These are phyloP conservation scores for Tenthredo distinguenda DNA, from an alignment of 2,888 invertebrate genomes.

Conservation along the genomic window DNA sequence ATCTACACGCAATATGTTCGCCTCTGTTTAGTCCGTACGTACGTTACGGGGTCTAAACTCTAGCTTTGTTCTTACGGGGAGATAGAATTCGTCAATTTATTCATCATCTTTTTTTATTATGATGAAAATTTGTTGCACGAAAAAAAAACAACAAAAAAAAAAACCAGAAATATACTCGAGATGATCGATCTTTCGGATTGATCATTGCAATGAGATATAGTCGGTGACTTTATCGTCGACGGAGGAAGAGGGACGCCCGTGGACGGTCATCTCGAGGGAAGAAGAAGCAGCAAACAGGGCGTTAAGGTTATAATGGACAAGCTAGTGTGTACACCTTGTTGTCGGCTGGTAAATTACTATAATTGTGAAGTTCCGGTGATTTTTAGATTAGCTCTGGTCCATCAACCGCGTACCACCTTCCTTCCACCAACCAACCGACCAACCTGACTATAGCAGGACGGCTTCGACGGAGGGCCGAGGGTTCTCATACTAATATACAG, in stretches of 20 bases:
- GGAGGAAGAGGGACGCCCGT: conserved; percentile 16
- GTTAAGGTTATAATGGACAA: conserved; percentile 61
- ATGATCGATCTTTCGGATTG: too few relatives aligned
- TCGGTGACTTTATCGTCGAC: neutral
- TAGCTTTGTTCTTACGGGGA: neutral
- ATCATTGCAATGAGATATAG: too few relatives aligned
- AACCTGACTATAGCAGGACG: neutral
- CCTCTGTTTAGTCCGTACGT: neutral
- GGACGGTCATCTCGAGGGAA: neutral
- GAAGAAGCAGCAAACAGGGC: conserved; percentile 52
- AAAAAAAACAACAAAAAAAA: too few relatives aligned
- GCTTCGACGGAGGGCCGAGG: conserved; percentile 33
- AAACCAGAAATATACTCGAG: too few relatives aligned
- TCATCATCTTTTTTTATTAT: too few relatives aligned
- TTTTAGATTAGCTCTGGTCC: conserved; percentile 78
- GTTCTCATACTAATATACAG: conserved; percentile 30
- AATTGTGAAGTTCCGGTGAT: conserved; percentile 78
- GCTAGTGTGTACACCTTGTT: conserved; percentile 75
- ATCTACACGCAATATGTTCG: conserved; percentile 52
- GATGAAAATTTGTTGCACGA: too few relatives aligned
- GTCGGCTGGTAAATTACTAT: conserved; percentile 77
- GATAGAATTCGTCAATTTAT: neutral
- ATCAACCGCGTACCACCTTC: conserved; percentile 70
- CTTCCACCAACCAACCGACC: conserved; percentile 27
- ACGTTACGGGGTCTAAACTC: neutral